Evolutionary conservation across 2,113 vertebrate species (phyloP).

Genomic region (Triplophysa dalaica): DNA sequence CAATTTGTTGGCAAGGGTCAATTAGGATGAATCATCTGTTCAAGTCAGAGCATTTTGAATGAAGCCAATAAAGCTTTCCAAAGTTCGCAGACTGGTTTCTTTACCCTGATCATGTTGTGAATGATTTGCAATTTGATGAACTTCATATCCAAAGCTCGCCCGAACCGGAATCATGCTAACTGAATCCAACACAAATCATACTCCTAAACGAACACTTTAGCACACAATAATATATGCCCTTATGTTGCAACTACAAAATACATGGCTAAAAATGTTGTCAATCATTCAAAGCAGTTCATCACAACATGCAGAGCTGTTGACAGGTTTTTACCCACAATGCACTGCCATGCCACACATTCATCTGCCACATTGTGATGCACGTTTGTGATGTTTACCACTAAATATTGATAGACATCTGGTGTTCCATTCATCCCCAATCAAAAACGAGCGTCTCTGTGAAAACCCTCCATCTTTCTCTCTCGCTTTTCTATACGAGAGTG

Average conservation of each 20-base stretch:
- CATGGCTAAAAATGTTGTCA: not conserved
- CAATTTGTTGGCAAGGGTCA: conserved; percentile 40
- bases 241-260: conserved; percentile 24
- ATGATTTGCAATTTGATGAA: conserved; percentile 22
- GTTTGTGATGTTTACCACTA: conserved; percentile 75
- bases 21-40: conserved; percentile 49
- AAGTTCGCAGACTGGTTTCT: conserved; percentile 25
- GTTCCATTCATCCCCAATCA: conserved; percentile 69
- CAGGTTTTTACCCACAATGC: conserved; percentile 48
- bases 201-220: conserved; percentile 5
- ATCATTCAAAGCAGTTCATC: conserved; percentile 20
- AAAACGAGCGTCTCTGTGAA: conserved; percentile 63
- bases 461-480: conserved; percentile 60
- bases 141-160: not conserved
- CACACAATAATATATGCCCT: not conserved
- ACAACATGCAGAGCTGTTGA: conserved; percentile 31
- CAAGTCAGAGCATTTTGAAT: conserved; percentile 39
- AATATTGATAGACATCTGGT: conserved; percentile 83
- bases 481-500: conserved; percentile 38
- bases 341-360: conserved; percentile 65
- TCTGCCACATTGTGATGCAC: conserved; percentile 66
- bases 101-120: not conserved
- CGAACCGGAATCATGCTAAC: not conserved
- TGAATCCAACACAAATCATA: too few species aligned
- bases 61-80: conserved; percentile 31